phyloP scores from a whole-genome alignment of 2,113 vertebrate species.

The Chionis minor region DNA sequence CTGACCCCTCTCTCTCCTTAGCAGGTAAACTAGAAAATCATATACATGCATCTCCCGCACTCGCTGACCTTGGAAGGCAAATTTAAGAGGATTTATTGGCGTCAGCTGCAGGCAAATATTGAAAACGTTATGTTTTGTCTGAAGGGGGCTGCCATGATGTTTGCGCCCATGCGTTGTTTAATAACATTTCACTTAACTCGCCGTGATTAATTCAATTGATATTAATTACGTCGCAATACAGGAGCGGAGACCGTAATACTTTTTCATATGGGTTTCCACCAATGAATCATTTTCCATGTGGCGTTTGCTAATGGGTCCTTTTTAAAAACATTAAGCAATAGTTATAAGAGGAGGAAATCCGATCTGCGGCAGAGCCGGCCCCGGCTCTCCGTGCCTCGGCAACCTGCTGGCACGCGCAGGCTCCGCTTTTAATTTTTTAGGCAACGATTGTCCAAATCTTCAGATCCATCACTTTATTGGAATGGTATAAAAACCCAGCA shows the following conservation, averaged over 20 bases:
- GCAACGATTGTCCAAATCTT: neutral
- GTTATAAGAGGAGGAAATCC: neutral
- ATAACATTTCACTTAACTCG: conserved; percentile 47
- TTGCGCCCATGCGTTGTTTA: conserved; percentile 29
- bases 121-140: neutral
- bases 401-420: neutral
- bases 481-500: neutral
- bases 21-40: conserved; percentile 66
- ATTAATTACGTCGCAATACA: conserved; percentile 29
- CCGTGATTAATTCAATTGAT: conserved; percentile 50
- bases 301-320: conserved; percentile 36
- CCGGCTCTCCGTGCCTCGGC: neutral
- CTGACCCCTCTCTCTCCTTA: conserved; percentile 62
- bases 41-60: conserved; percentile 54
- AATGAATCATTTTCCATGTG: neutral
- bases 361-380: neutral
- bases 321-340: conserved; percentile 1
- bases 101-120: conserved; percentile 33
- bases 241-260: conserved; percentile 21
- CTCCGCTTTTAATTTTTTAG: conserved; percentile 2
- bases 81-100: conserved; percentile 56
- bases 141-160: neutral
- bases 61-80: conserved; percentile 69
- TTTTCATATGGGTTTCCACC: conserved; percentile 25
- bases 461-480: neutral